Conservation (phyloP, 2,113 vertebrate genomes). For the Stomatorhinus ivindoensis region DNA sequence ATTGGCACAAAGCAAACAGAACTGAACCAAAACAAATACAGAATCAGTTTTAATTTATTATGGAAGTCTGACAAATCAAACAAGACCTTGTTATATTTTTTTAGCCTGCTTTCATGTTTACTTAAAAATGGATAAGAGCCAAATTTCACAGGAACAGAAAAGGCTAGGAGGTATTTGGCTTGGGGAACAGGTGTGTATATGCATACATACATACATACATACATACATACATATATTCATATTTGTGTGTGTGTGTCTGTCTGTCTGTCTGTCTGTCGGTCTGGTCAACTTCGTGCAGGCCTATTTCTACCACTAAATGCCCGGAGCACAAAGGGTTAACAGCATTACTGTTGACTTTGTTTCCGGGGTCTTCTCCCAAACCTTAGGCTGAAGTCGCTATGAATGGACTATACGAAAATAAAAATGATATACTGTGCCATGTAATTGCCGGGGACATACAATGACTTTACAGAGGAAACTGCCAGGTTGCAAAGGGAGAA, state of each 20-base stretch:
- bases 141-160: neutral
- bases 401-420: slow-evolving; percentile 58
- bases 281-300: too few relatives aligned
- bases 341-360: slow-evolving; percentile 62
- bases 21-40: neutral
- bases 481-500: slow-evolving; percentile 82
- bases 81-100: neutral
- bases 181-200: neutral
- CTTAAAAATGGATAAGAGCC: neutral
- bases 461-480: slow-evolving; percentile 91
- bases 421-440: slow-evolving; percentile 82
- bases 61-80: neutral
- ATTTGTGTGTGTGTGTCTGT: too few relatives aligned
- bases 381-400: neutral
- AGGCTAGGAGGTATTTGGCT: neutral
- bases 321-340: neutral
- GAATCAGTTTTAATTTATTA: neutral
- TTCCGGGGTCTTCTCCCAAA: slow-evolving; percentile 54
- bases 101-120: neutral
- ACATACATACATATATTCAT: too few relatives aligned
- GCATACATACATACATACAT: too few relatives aligned
- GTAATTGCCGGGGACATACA: slow-evolving; percentile 80
- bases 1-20: neutral
- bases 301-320: neutral
- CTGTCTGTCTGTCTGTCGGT: too few relatives aligned